Base-by-base conservation (phyloP, 2,113 vertebrate species). In the Oryzias woworae region DNA sequence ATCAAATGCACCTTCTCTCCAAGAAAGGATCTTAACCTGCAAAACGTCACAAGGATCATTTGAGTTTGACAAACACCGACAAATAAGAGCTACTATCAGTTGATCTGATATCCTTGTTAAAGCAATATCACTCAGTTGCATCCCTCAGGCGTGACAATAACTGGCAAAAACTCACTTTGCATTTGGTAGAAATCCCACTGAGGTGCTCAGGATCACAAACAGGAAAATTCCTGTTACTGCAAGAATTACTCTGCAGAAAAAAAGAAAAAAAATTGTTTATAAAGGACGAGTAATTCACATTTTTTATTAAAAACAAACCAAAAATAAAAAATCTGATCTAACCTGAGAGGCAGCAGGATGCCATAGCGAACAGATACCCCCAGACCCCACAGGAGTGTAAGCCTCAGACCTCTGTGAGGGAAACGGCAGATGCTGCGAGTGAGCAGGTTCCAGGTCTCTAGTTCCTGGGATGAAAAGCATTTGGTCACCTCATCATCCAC, bases 401-500 rank as follows among this genome's bases (percentile, higher is more conserved):
- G 91, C 45, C 94, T 91, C 16, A 94, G 83, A 73, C 94, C 96
- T 77, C 96, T 95, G 2, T 96, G 93, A 44, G 94, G 93, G 84
- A 96, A 95, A 85, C 95, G 96, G 74, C 93, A 94, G 86, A 94
- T 96, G 87, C 93, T 98, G 68, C 96, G 92, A 53, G 94, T 98
- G 82, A 98, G 90, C 64, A 98, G 82, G 77, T 98, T 98, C 95
- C 96, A 98, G 54, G 92, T 94, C 81, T 95, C 94, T 81, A 97
- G 67, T 78, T 98, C 95, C 80, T 97, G 95, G 0, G 94, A 93
- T 0, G 94, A 93, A 82, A 98, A 98, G 47, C 94, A 88, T 71
- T 96, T 96, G 69, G 95, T 98, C 91, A 98, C 95, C 78, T 98
- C 95, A 5, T 98, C 96, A 0, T 98, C 96, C 90, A 98, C 93